Base-by-base conservation (phyloP, 2,888 invertebrate species). In the Urechis unicinctus region DNA sequence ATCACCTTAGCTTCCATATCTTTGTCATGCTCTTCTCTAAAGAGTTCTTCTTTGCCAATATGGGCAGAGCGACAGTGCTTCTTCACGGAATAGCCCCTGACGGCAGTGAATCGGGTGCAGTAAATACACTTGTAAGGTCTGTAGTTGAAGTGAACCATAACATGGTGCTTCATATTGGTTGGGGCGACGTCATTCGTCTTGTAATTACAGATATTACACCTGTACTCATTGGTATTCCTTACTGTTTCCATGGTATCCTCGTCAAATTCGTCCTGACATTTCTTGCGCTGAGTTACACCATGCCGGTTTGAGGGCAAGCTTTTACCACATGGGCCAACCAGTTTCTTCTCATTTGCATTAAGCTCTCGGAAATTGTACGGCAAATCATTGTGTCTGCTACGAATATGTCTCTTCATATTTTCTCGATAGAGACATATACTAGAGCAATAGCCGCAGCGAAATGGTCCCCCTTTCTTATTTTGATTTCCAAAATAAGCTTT, bases 111-210 rank as follows among this genome's bases (percentile, higher is more conserved):
- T 29, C 44, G 36, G 42, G 52, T 41, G 41, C 61, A 61, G 44
- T 56, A 54, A 4, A 59, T 56, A 25, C 61, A 61, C 22, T 29
- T 28, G 55, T 56, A 61, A 24, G 61, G 61, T 13, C 55, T 53
- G 50, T 61, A 61, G n/a, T 57, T 36, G 1, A 61, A 26, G 29
- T 61, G 61, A 2, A 57, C 48, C 61, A 61, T 61, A 3, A 52
- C 55, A 50, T 61, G 61, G 29, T 58, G 58, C 13, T 57, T 45
- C 56, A 61, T 61, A 9, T 55, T 57, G 2, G 55, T 57, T 1
- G 26, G 29, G 2, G 31, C 25, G 31, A 47, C 45, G 45, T 55
- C 48, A 9, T 50, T 50, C 6, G 50, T 53, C 43, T 49, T 46
- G 44, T 55, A 57, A 2, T 55, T 36, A 31, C 60, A 60, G 5